Evolutionary conservation across 2,113 vertebrate genomes (phyloP).

Genomic region (Scalopus aquaticus): DNA sequence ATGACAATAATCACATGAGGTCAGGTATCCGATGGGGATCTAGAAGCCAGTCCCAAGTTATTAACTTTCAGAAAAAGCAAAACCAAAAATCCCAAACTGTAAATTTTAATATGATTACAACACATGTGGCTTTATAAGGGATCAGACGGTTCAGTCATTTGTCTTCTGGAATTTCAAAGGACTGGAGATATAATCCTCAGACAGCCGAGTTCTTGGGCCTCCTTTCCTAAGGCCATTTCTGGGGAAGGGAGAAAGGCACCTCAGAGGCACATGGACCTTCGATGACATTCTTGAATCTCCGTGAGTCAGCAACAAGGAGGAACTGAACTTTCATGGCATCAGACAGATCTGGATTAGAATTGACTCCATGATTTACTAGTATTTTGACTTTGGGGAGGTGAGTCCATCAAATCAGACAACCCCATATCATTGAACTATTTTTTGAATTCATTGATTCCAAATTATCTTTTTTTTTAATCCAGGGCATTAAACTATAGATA

Average conservation of each 20-base stretch:
- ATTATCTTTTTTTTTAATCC: not conserved
- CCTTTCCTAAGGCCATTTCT: not conserved
- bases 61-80: not conserved
- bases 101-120: not conserved
- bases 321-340: not conserved
- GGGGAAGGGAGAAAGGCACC: not conserved
- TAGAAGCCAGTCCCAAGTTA: not conserved
- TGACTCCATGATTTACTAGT: not conserved
- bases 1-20: not conserved
- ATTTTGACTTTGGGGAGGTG: not conserved
- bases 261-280: not conserved
- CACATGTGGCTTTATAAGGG: not conserved
- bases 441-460: not conserved
- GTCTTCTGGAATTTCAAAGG: not conserved
- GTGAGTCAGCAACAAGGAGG: not conserved
- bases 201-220: not conserved
- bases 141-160: not conserved
- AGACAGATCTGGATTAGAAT: not conserved
- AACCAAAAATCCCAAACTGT: not conserved
- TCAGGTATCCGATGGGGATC: not conserved
- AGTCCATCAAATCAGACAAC: conserved; percentile 25
- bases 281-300: not conserved
- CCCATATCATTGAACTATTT: not conserved
- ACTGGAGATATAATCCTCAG: not conserved
- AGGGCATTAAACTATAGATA: not conserved